Conservation (phyloP, 2,888 invertebrate species). For the Gari tellinella region DNA sequence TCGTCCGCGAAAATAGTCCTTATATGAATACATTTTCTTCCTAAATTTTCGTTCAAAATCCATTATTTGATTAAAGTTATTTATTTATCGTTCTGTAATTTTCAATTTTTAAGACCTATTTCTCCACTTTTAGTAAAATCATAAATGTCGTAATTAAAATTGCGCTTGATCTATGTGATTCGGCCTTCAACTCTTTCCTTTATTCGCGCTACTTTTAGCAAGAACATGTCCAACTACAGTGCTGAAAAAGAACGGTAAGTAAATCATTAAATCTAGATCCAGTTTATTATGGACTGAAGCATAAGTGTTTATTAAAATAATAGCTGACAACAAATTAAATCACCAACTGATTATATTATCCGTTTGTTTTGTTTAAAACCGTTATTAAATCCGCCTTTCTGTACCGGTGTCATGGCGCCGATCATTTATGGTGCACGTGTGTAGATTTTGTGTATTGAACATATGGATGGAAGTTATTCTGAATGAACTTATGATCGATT, state of each 20-base stretch:
- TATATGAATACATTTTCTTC: too few species aligned
- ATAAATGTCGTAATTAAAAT: too few species aligned
- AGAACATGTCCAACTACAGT: slow-evolving; percentile 80
- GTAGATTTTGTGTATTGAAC: slow-evolving; percentile 33
- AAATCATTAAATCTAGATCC: slow-evolving; percentile 25
- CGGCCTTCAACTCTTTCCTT: slow-evolving; percentile 66
- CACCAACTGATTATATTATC: not conserved
- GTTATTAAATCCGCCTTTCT: not conserved
- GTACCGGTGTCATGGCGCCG: slow-evolving; percentile 71
- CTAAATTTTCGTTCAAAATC: too few species aligned
- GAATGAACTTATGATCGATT: not conserved
- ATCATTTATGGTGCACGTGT: slow-evolving; percentile 65
- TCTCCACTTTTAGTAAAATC: too few species aligned
- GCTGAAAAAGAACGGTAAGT: slow-evolving; percentile 65
- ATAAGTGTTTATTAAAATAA: not conserved
- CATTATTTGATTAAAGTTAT: too few species aligned
- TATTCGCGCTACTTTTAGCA: slow-evolving; percentile 75
- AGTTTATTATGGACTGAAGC: not conserved
- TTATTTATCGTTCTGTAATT: too few species aligned
- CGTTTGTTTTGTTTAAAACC: too few species aligned
- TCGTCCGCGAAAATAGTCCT: too few species aligned
- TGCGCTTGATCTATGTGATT: too few species aligned
- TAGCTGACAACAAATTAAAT: not conserved
- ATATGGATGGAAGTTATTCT: not conserved
- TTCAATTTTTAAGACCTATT: too few species aligned